Percentiles rank a stretch among this genome's conserved stretches.
Evolutionary conservation across 2,888 invertebrate species (phyloP).

Genomic region (Dasypogon diadema): DNA sequence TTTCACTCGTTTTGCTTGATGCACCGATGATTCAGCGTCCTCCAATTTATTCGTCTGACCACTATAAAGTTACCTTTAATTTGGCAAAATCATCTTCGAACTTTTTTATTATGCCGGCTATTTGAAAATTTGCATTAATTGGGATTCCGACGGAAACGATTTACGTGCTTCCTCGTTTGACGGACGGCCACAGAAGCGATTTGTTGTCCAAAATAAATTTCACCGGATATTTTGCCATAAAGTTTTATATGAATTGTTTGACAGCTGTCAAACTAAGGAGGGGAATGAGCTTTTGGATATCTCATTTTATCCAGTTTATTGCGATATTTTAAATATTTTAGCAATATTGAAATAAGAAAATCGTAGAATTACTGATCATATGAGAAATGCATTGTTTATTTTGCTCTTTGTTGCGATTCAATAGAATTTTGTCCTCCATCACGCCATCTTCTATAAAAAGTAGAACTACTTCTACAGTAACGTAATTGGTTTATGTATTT

Average conservation of each 20-base stretch:
- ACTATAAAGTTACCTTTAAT: constrained; percentile 2
- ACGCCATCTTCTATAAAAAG: too few species aligned
- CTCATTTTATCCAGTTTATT: too few species aligned
- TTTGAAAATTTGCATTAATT: constrained; percentile 17
- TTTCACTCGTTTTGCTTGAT: constrained; percentile 22
- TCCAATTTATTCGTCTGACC: constrained; percentile 3
- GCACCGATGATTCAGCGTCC: constrained; percentile 36
- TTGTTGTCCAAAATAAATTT: constrained; percentile 38
- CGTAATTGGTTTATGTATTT: too few species aligned
- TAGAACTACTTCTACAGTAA: too few species aligned
- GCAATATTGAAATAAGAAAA: too few species aligned
- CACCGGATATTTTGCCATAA: neutral
- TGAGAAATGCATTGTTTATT: too few species aligned
- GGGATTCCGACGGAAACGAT: constrained; percentile 9
- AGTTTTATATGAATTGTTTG: neutral
- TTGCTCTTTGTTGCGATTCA: too few species aligned
- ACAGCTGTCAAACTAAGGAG: too few species aligned
- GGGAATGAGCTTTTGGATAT: too few species aligned
- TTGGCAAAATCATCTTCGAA: constrained; percentile 30
- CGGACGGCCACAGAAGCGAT: constrained; percentile 4
- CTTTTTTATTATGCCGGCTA: constrained; percentile 5
- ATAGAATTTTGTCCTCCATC: too few species aligned
- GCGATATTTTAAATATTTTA: too few species aligned
- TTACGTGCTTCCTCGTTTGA: neutral
- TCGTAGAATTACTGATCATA: too few species aligned